Base-by-base conservation (phyloP, 2,797 vertebrate genomes). In the Myripristis murdjan region DNA sequence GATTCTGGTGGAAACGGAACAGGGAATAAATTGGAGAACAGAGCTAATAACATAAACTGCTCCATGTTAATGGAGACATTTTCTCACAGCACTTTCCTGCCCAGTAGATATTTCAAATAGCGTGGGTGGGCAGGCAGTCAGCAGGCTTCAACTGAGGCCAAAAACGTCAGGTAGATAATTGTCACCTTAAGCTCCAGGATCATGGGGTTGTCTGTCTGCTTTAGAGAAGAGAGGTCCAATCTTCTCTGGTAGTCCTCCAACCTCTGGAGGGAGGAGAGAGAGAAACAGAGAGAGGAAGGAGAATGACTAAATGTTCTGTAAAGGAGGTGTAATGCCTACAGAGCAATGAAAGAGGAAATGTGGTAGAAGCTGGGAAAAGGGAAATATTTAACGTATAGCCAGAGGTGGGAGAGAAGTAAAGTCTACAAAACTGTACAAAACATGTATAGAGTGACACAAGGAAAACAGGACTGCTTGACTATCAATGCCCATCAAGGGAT, bases 191-290 rank as follows among this genome's bases (percentile, higher is more conserved):
- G 95, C 87, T 99, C 98, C 11, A 96, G 93, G 87, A 98, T 96
- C 94, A 97, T 94, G 49, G 96, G 96, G 88, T 98, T 96, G 86
- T 99, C 98, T 0, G 96, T 96, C 90, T 97, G 95, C 90, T 99
- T 99, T 74, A 99, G 79, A 66, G 95, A 97, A 26, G 98, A 98
- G 39, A 99, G 95, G 91, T 99, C 98, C 41, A 99, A 91, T 59
- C 97, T 91, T 73, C 97, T 96, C 91, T 99, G 98, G 78, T 99
- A 99, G 92, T 99, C 97, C 90, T 99, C 97, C 88, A 99, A 82
- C 84, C 95, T 97, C 98, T 99, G 75, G 14, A 77, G 31, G 23
- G 64, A 67, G 16, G 23, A 63, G 2, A 3, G 44, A 47, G 84
- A 86, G 75, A 68, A 28, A 56, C 11, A 53, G 22, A 79, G 69